Conservation (phyloP, 2,888 invertebrate genomes). For the Drosophila acutilabella region DNA sequence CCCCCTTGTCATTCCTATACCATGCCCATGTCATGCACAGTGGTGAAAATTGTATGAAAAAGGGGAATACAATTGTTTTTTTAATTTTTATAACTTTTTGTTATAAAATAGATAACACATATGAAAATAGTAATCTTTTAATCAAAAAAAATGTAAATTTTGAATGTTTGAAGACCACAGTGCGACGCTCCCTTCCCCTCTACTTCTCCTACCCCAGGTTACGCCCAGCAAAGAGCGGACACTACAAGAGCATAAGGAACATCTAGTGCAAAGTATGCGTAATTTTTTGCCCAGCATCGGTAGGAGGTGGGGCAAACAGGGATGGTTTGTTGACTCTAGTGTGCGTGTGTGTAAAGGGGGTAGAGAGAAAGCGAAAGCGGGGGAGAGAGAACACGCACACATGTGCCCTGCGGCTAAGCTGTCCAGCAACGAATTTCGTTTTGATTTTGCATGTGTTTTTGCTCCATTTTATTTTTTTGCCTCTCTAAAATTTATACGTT, state of each 20-base stretch:
- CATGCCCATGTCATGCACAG: background rate
- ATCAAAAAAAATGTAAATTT: no score
- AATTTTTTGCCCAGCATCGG: conserved; percentile 38
- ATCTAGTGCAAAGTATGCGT: conserved; percentile 68
- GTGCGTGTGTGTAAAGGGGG: conserved; percentile 30
- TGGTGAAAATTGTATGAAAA: background rate
- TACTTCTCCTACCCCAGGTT: background rate
- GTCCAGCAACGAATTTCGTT: conserved; percentile 70
- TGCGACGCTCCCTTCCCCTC: background rate
- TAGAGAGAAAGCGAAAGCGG: conserved; percentile 13
- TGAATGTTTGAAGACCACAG: background rate
- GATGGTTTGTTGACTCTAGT: conserved; percentile 6
- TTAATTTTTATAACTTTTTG: no score
- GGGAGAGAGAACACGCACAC: conserved; percentile 40
- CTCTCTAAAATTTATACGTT: conserved; percentile 50
- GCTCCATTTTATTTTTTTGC: background rate
- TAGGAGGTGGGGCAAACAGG: background rate
- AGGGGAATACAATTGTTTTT: no score
- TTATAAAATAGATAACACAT: no score
- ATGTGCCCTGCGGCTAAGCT: conserved; percentile 69
- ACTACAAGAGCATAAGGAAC: conserved; percentile 49
- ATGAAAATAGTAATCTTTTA: no score
- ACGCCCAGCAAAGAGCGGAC: conserved; percentile 33
- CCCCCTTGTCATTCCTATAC: background rate
- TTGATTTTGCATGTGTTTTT: conserved; percentile 76